These are phyloP conservation scores for Nasonia giraulti DNA, from an alignment of 1,140 invertebrate genomes.

Conservation along the genomic window DNA sequence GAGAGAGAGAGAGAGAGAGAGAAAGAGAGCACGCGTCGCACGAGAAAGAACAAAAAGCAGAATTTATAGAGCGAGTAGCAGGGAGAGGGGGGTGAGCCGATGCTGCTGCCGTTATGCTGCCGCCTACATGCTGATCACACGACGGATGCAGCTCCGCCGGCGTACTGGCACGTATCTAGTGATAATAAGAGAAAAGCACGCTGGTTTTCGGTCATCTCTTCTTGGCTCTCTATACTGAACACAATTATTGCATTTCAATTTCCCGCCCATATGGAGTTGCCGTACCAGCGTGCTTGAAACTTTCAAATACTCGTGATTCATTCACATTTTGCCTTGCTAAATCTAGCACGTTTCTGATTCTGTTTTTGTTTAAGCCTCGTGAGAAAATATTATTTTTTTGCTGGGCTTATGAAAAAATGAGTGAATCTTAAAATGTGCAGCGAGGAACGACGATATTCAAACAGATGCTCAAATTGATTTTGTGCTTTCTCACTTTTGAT, in stretches of 20 bases:
- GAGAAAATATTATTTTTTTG: background rate
- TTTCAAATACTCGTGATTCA: background rate
- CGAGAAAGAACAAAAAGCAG: background rate
- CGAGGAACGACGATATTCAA: background rate
- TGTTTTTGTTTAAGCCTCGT: too few relatives aligned
- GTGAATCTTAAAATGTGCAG: background rate
- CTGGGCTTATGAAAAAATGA: background rate
- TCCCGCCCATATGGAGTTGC: background rate
- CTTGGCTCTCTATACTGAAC: background rate
- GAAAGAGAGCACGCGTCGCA: constrained; percentile 22
- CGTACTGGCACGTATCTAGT: constrained; percentile 40
- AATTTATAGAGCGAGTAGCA: constrained; percentile 1
- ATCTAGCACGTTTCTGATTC: too few relatives aligned
- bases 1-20: constrained; percentile 23
- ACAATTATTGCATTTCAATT: background rate
- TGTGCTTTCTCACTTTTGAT: too few relatives aligned
- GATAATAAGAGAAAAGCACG: background rate
- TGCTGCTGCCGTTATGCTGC: constrained; percentile 3
- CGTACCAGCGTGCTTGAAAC: background rate
- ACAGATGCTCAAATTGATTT: background rate
- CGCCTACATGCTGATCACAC: constrained; percentile 28
- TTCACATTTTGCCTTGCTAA: background rate
- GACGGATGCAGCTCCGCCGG: constrained; percentile 28
- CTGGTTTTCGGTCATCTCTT: background rate
- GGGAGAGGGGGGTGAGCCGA: constrained; percentile 30